Evolutionary conservation across 2,888 invertebrate species (phyloP), one percentile per base, ranked within the genome.

Genomic region (Ditula angustiorana): DNA sequence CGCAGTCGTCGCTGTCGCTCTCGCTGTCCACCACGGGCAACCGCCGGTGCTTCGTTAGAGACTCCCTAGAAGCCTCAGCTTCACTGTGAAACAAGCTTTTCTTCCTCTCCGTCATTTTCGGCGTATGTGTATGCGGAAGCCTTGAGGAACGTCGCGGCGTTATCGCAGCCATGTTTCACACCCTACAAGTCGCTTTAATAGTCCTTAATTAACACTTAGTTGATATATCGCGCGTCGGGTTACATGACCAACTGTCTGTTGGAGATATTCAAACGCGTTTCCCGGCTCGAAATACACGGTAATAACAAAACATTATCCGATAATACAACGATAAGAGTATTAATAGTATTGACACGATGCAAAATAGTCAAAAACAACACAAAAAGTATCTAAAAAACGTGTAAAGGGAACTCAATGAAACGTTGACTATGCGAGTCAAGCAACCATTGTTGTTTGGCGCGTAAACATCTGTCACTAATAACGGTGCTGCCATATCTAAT

Each of bases 101-200:
- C 75, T 95, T 95, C 26, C 95, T 90, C 70, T 95, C 95, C 0
- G 94, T 91, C 80, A 95, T 88, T 74, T 93, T 93, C 1, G 95
- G 94, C 1, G 95, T 95, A 69, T 93, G 91, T 49, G 72, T 83
- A 61, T 87, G 85, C 8, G 87, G 84, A 63, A 83, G 69, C 10
- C 91, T 84, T 64, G 85, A 71, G 16, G 90, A 89, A 62, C 91
- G 87, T 41, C 90, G 81, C 11, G 93, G 93, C 23, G 93, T 92
- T 67, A 76, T 79, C 71, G 87, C 79, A 71, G 92, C 82, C 92
- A 92, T 92, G 26, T 70, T 72, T 72, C 59, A 73, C 69, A 73
- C 68, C 75, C 61, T 26, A 37, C 7, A 26, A 73, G 67, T 74
- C 71, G 68, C 62, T 49, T 65, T 49, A 67, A 70, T 70, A 44